Evolutionary conservation across 2,797 vertebrate species (phyloP), one percentile per base, ranked within the genome.

Genomic region (Rhinichthys osculus): DNA sequence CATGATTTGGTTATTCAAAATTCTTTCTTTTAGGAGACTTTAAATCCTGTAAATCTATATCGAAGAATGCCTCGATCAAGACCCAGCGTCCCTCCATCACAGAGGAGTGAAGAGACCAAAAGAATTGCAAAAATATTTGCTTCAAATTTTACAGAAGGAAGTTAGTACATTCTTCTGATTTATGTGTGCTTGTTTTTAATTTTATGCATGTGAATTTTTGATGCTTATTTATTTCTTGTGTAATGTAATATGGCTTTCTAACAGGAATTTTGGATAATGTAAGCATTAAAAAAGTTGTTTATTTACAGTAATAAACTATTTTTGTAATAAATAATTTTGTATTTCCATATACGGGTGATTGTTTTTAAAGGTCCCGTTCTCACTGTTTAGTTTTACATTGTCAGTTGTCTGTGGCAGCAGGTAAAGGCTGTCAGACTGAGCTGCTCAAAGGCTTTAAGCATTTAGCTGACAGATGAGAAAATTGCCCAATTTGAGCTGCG

Each of bases 41-140:
- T 62, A n/a, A 89, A 59, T 78, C 84, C 83, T 30, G 86, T 16
- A 16, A 19, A 76, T 86, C 77, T 82, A 21, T 88, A 47, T 82
- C 69, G 27, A 64, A 92, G 89, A 89, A 85, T 78, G 62, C 90
- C 89, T 52, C 92, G 90, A 11, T 91, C 85, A 57, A 91, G 85
- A 52, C 93, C 91, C 35, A 71, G 89, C 87, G 88, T 95, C 90
- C 94, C 93, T 0, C 92, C 94, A 0, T 90, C 89, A 82, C 89
- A 87, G 88, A 94, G 90, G 84, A 95, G 88, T 87, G 90, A 91
- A 86, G 94, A 95, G 87, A 95, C 94, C 0, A 93, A 94, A 81
- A 93, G 95, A 90, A 95, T 96, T 80, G 93, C 95, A 44, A 93
- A 94, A 83, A 96, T 96, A 86, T 96, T 96, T 90, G 85, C 94